A percentile compares a stretch with the other conserved stretches of the same genome.
phyloP scores from a whole-genome alignment of 2,888 invertebrate genomes.

The Parnassius apollo region DNA sequence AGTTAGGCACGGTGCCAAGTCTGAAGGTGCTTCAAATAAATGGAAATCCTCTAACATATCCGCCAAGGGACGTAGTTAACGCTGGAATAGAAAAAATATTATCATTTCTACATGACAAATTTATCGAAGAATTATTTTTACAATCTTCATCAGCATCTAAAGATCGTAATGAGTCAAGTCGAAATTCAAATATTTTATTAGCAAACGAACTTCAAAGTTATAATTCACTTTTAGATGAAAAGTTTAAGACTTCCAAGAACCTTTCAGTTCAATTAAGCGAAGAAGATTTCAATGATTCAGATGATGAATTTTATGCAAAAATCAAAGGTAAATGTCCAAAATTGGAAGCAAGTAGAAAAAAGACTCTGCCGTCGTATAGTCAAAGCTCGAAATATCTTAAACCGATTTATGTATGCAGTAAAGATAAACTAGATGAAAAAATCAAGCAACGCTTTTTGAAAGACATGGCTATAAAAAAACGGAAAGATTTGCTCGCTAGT shows the following conservation, averaged over 20 bases:
- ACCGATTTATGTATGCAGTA: conserved; percentile 40
- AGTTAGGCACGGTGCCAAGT: conserved; percentile 81
- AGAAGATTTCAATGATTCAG: conserved; percentile 50
- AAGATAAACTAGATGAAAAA: conserved; percentile 49
- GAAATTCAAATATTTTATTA: conserved; percentile 36
- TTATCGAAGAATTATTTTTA: conserved; percentile 46
- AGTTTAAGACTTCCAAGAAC: conserved; percentile 42
- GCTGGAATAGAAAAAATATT: conserved; percentile 68
- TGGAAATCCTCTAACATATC: conserved; percentile 83
- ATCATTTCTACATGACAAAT: conserved; percentile 61
- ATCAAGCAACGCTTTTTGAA: conserved; percentile 65
- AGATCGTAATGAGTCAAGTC: conserved; percentile 34
- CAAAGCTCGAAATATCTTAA: conserved; percentile 71
- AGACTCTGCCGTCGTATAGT: conserved; percentile 59
- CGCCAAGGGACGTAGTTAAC: conserved; percentile 75
- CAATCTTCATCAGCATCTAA: conserved; percentile 59
- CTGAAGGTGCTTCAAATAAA: conserved; percentile 82
- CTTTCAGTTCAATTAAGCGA: conserved; percentile 59
- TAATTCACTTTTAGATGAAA: conserved; percentile 62
- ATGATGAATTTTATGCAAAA: conserved; percentile 50
- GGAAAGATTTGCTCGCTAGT: conserved; percentile 75
- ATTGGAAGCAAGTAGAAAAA: conserved; percentile 60
- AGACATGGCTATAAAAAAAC: conserved; percentile 78
- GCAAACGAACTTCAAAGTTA: conserved; percentile 54
- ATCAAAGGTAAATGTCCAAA: conserved; percentile 63